These are phyloP conservation scores for Danio aesculapii DNA, from an alignment of 2,797 vertebrate genomes.

Conservation along the genomic window DNA sequence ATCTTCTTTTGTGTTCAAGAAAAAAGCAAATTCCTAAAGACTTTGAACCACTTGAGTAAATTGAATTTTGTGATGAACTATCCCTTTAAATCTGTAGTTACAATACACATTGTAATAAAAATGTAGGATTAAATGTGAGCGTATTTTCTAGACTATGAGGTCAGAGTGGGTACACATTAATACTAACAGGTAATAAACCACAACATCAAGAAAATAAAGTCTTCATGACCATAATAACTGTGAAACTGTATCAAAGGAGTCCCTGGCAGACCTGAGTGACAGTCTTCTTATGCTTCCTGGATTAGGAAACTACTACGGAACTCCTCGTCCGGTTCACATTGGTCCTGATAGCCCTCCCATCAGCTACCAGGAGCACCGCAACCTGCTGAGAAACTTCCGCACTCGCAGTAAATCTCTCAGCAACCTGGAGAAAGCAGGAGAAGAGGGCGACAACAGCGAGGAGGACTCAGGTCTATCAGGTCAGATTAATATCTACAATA, in stretches of 20 bases:
- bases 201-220: not conserved
- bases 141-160: not conserved
- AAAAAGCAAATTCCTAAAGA: too few relatives aligned
- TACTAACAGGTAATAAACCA: not conserved
- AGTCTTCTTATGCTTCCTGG: not conserved
- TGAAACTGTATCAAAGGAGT: not conserved
- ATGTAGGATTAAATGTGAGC: too few relatives aligned
- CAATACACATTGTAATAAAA: too few relatives aligned
- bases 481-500: constrained; percentile 50
- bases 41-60: too few relatives aligned
- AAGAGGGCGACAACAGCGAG: constrained; percentile 80
- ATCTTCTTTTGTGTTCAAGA: too few relatives aligned
- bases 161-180: not conserved
- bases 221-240: not conserved
- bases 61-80: too few relatives aligned
- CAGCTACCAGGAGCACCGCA: constrained; percentile 81
- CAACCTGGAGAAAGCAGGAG: constrained; percentile 81
- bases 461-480: constrained; percentile 78
- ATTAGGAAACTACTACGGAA: constrained; percentile 81
- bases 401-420: constrained; percentile 82
- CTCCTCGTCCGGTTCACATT: constrained; percentile 80
- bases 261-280: not conserved
- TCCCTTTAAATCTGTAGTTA: too few relatives aligned
- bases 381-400: constrained; percentile 80
- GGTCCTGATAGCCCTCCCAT: constrained; percentile 80